Percentiles rank a stretch among this genome's conserved stretches.
Conservation (phyloP, 2,888 invertebrate species). For the Tineola bisselliella region DNA sequence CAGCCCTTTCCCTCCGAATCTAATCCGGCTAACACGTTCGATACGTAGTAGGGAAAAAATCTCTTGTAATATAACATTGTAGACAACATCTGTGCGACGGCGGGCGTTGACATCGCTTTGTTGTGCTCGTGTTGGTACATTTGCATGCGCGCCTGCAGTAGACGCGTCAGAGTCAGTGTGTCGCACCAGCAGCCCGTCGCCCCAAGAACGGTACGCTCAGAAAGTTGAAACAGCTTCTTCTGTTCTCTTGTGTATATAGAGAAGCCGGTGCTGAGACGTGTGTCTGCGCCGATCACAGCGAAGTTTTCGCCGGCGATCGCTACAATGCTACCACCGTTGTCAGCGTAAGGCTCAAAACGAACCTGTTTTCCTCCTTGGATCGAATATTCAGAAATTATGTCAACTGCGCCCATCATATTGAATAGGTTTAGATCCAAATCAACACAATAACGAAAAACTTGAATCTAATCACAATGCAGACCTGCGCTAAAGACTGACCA, state of each 20-base stretch:
- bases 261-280: conserved; percentile 90
- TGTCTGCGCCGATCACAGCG: conserved; percentile 94
- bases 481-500: conserved; percentile 15
- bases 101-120: conserved; percentile 90
- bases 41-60: conserved; percentile 98
- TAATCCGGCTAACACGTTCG: conserved; percentile 92
- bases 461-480: no score
- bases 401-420: conserved; percentile 45
- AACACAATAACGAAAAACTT: no score
- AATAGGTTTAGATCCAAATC: no score
- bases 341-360: conserved; percentile 63
- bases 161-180: conserved; percentile 86
- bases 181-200: conserved; percentile 99
- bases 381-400: conserved; percentile 55
- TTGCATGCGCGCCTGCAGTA: conserved; percentile 87
- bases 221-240: conserved; percentile 85
- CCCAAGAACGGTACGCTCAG: conserved; percentile 87
- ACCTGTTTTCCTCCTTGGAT: conserved; percentile 62
- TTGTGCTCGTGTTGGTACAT: conserved; percentile 96
- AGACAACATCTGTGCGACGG: conserved; percentile 95
- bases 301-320: conserved; percentile 97
- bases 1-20: conserved; percentile 94
- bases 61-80: conserved; percentile 95
- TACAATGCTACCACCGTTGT: conserved; percentile 84
- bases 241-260: conserved; percentile 90